Conservation (phyloP, 2,888 invertebrate genomes). For the Morpho achilles region DNA sequence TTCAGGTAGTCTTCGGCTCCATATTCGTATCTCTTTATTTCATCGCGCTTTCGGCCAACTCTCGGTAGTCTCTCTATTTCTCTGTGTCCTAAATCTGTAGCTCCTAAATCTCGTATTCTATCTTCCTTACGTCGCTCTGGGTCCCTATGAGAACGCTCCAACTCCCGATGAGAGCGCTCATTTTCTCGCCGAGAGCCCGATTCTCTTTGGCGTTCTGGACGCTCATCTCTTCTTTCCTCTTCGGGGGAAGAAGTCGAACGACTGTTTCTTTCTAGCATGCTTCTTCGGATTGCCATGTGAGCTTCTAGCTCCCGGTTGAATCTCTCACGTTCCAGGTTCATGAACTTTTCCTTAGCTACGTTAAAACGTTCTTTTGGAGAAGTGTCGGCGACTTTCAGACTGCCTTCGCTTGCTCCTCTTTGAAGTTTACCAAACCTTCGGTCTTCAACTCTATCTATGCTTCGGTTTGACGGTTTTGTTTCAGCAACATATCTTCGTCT, state of each 20-base stretch:
- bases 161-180: slow-evolving; percentile 64
- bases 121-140: slow-evolving; percentile 58
- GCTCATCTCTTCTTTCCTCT: slow-evolving; percentile 73
- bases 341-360: slow-evolving; percentile 92
- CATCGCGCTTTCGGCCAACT: slow-evolving; percentile 66
- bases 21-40: slow-evolving; percentile 64
- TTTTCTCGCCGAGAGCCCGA: slow-evolving; percentile 65
- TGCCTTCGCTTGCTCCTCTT: slow-evolving; percentile 67
- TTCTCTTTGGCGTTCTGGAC: slow-evolving; percentile 65
- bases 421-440: slow-evolving; percentile 65
- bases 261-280: slow-evolving; percentile 72
- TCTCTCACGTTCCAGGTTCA: slow-evolving; percentile 86
- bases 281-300: slow-evolving; percentile 72
- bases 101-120: slow-evolving; percentile 49
- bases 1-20: slow-evolving; percentile 67
- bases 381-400: slow-evolving; percentile 60
- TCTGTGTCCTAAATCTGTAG: slow-evolving; percentile 50
- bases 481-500: slow-evolving; percentile 75
- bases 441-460: slow-evolving; percentile 69
- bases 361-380: slow-evolving; percentile 89
- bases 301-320: slow-evolving; percentile 78
- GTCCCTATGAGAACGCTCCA: slow-evolving; percentile 39
- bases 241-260: slow-evolving; percentile 77
- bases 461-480: slow-evolving; percentile 65
- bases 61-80: slow-evolving; percentile 69